Percentiles rank a stretch among this genome's conserved stretches.
These are phyloP conservation scores for Heteromurus nitidus DNA, from an alignment of 2,888 invertebrate species.

Conservation along the genomic window DNA sequence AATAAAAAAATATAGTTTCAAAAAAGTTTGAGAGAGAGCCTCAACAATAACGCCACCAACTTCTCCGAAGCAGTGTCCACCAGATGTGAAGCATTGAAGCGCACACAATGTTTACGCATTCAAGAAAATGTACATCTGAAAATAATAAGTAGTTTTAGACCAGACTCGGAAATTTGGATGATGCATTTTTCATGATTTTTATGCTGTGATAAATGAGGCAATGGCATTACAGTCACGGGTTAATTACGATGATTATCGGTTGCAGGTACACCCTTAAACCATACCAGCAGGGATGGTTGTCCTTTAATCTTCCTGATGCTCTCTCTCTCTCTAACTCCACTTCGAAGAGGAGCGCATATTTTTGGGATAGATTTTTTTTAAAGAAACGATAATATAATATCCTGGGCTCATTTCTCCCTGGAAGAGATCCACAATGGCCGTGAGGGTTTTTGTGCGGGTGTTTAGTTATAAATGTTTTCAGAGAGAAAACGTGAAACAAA, in stretches of 20 bases:
- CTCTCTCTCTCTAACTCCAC: neutral
- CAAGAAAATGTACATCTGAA: neutral
- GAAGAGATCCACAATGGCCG: constrained; percentile 53
- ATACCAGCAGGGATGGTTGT: constrained; percentile 41
- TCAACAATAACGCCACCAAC: too few species aligned
- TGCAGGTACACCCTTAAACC: constrained; percentile 45
- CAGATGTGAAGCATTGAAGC: too few species aligned
- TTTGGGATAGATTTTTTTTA: constrained; percentile 25
- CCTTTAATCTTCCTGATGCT: constrained; percentile 22
- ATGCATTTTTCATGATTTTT: constrained; percentile 23
- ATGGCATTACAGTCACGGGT: constrained; percentile 51
- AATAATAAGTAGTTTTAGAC: constrained; percentile 40
- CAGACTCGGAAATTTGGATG: constrained; percentile 6
- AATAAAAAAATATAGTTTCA: neutral
- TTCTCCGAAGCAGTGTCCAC: too few species aligned
- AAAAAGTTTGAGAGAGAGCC: too few species aligned
- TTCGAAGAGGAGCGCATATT: neutral
- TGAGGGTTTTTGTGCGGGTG: constrained; percentile 1
- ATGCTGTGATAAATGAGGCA: constrained; percentile 60
- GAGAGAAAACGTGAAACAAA: constrained; percentile 55
- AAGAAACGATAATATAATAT: neutral
- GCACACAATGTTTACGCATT: neutral
- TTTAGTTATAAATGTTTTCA: too few species aligned
- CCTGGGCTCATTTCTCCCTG: constrained; percentile 28
- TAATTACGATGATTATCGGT: constrained; percentile 56